phyloP scores from a whole-genome alignment of 2,113 vertebrate species.

The Indri indri region DNA sequence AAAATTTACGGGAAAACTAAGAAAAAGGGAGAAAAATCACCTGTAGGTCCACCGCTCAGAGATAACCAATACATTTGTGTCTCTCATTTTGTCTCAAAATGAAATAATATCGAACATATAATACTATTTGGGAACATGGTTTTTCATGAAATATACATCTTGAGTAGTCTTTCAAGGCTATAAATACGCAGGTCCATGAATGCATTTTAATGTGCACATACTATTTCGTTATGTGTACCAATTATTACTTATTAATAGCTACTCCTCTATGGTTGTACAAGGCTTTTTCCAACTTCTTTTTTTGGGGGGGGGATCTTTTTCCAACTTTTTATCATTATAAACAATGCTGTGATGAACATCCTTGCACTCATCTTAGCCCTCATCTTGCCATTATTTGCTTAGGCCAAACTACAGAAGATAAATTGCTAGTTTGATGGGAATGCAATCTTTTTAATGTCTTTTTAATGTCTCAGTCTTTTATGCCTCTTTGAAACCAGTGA shows the following conservation, averaged over 20 bases:
- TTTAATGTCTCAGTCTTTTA: no score
- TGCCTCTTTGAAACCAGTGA: neutral
- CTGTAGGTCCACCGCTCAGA: neutral
- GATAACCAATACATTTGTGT: neutral
- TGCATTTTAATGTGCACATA: neutral
- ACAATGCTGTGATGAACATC: neutral
- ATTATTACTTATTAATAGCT: neutral
- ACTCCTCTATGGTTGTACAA: neutral
- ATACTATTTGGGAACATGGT: neutral
- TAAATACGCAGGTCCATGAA: neutral
- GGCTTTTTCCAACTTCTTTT: neutral
- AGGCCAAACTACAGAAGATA: neutral
- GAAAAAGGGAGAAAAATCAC: neutral
- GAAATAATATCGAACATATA: neutral
- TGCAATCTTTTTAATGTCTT: neutral
- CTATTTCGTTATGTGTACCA: neutral
- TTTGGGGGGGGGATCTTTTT: neutral
- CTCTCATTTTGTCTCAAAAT: neutral
- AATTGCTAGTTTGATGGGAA: neutral
- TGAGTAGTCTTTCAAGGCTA: neutral
- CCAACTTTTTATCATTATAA: neutral
- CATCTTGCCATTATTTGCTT: neutral
- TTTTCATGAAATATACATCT: neutral
- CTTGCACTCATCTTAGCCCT: neutral
- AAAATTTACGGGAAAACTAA: neutral